Evolutionary conservation across 2,888 invertebrate genomes (phyloP), one percentile per base, ranked within the genome.

Genomic region (Tetheella fluctuosa): DNA sequence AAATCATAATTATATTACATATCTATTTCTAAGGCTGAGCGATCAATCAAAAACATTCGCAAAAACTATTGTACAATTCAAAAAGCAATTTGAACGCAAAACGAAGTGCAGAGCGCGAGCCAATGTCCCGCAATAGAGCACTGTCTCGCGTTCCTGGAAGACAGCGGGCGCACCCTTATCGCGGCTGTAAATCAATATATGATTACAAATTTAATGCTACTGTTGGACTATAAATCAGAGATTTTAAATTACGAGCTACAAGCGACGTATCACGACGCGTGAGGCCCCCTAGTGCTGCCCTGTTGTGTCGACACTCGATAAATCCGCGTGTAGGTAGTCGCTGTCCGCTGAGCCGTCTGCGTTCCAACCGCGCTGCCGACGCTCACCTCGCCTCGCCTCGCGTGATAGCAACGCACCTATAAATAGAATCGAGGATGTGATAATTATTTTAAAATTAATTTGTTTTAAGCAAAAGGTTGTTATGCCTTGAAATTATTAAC

Each of bases 161-260:
- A 81, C 88, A 83, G 85, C 88, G 78, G 85, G 87, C 81, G 85
- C 85, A 79, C 87, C 76, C 89, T 90, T 92, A 92, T 92, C 92
- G 89, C 70, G 64, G 85, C 85, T 88, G 90, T 93, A 93, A 93
- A 93, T 93, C 92, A 92, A 92, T 92, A 92, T 91, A 91, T 91
- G 91, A 93, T 92, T 92, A 93, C 92, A 93, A 92, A 92, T 93
- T 92, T 93, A 92, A 92, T 92, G 92, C 92, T 92, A 93, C 92
- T 88, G 92, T 92, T 91, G 89, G 82, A 82, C 87, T 87, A 90
- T 93, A 93, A 93, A 93, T 93, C 92, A 90, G 87, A 75, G 81
- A 89, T 91, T 91, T 91, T 90, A 91, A 92, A 91, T 92, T 90
- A 92, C 91, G 92, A 90, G 83, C 83, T 90, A 90, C 91, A 86